A percentile compares a stretch with the other conserved stretches of the same genome.
These are phyloP conservation scores for Ceratotherium simum DNA, from an alignment of 2,113 vertebrate species.

Conservation along the genomic window DNA sequence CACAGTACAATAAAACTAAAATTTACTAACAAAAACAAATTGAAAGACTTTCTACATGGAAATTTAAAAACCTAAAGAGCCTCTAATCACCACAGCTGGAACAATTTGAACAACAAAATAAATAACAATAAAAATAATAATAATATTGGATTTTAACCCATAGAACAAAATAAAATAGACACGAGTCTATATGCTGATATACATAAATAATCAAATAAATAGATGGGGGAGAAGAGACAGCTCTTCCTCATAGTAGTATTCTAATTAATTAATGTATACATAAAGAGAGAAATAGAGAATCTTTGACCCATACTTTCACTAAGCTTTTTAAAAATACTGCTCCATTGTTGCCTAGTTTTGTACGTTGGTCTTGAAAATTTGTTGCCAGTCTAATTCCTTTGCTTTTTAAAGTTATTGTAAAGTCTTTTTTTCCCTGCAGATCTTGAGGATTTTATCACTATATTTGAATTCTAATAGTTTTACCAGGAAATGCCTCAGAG, in stretches of 20 bases:
- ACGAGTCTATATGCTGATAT: too few relatives aligned
- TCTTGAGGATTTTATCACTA: not conserved
- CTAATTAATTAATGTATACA: not conserved
- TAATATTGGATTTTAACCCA: not conserved
- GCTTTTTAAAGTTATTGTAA: not conserved
- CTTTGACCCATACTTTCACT: not conserved
- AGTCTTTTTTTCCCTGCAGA: too few relatives aligned
- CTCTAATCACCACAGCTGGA: not conserved
- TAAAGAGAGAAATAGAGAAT: not conserved
- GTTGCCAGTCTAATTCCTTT: not conserved
- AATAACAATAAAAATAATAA: not conserved
- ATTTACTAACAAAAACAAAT: not conserved
- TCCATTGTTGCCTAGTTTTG: not conserved
- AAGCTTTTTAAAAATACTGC: not conserved
- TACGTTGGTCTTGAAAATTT: not conserved
- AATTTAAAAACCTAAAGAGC: not conserved
- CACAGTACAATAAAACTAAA: not conserved
- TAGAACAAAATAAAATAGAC: not conserved
- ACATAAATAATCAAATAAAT: not conserved
- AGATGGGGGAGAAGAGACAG: not conserved
- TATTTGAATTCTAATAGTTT: not conserved
- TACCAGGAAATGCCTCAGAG: not conserved
- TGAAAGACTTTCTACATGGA: not conserved
- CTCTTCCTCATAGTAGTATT: not conserved
- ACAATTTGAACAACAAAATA: not conserved